Percentiles rank a stretch among this genome's conserved stretches.
phyloP scores from a whole-genome alignment of 1,140 invertebrate species.

The Ceratina calcarata region DNA sequence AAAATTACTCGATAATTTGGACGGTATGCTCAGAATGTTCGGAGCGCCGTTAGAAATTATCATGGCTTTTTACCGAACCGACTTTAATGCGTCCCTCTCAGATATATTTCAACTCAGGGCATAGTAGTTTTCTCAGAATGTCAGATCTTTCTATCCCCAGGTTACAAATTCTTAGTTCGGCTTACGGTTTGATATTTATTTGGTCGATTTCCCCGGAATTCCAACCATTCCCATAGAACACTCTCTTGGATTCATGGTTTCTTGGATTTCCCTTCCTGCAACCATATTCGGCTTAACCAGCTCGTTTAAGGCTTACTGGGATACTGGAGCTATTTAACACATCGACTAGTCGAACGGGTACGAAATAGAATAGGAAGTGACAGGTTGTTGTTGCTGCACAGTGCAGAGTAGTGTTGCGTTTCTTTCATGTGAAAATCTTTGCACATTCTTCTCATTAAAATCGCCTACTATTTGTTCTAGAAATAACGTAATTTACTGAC shows the following conservation, averaged over 20 bases:
- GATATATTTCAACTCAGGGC: neutral
- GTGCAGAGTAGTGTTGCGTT: neutral
- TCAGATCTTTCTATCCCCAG: neutral
- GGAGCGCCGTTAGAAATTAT: neutral
- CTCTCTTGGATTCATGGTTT: neutral
- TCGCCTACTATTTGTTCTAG: neutral
- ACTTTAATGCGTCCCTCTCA: constrained; percentile 2
- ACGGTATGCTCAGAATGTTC: neutral
- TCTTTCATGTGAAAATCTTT: neutral
- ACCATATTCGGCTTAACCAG: constrained; percentile 27
- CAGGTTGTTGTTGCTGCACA: constrained; percentile 2
- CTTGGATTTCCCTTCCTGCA: constrained; percentile 8
- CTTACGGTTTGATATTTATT: constrained; percentile 21
- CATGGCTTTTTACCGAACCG: neutral
- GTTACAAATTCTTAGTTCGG: constrained; percentile 9
- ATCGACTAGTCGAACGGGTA: constrained; percentile 32
- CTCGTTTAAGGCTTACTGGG: constrained; percentile 26
- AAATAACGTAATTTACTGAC: too few species aligned
- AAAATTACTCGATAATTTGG: constrained; percentile 5
- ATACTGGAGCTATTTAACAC: constrained; percentile 39
- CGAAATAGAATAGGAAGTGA: constrained; percentile 16
- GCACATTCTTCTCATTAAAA: neutral
- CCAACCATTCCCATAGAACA: constrained; percentile 9
- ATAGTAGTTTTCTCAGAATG: neutral
- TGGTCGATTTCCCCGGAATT: constrained; percentile 21